phyloP scores from a whole-genome alignment of 1,140 invertebrate genomes.

The Cydia pomonella region DNA sequence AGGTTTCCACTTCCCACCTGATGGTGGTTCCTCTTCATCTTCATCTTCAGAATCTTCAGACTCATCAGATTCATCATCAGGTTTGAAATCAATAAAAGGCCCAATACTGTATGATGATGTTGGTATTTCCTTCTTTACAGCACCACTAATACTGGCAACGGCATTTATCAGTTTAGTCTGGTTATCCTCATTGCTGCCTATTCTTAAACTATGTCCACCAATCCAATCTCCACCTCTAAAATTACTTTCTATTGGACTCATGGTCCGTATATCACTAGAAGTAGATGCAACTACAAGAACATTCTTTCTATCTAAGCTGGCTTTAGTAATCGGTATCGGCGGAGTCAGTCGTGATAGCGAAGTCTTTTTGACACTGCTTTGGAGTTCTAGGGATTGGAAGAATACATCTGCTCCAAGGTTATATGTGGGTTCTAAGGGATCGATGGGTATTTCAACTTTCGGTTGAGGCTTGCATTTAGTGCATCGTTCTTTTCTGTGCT shows the following conservation, averaged over 20 bases:
- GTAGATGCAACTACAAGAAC: conserved; percentile 57
- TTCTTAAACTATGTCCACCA: conserved; percentile 81
- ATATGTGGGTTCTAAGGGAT: conserved; percentile 72
- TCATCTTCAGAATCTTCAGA: conserved; percentile 81
- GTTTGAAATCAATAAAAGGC: conserved; percentile 78
- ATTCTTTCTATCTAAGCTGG: conserved; percentile 62
- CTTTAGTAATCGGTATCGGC: conserved; percentile 72
- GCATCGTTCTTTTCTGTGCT: conserved; percentile 87
- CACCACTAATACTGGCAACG: conserved; percentile 81
- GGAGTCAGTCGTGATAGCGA: conserved; percentile 67
- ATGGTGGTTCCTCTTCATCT: conserved; percentile 82
- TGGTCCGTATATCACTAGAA: conserved; percentile 59
- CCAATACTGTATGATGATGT: conserved; percentile 68
- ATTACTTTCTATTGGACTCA: conserved; percentile 73
- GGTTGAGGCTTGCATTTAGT: conserved; percentile 61
- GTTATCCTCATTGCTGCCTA: conserved; percentile 79
- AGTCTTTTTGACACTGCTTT: conserved; percentile 86
- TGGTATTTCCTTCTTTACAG: conserved; percentile 77
- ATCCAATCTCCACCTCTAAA: conserved; percentile 82
- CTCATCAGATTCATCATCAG: conserved; percentile 80
- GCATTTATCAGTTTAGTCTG: conserved; percentile 83
- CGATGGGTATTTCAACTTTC: conserved; percentile 64
- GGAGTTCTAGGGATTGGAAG: conserved; percentile 91
- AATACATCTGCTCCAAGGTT: conserved; percentile 89
- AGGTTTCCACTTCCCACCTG: conserved; percentile 86